phyloP scores from a whole-genome alignment of 37 sponge, comb jelly and placozoan genomes.

The Crambe crambe region DNA sequence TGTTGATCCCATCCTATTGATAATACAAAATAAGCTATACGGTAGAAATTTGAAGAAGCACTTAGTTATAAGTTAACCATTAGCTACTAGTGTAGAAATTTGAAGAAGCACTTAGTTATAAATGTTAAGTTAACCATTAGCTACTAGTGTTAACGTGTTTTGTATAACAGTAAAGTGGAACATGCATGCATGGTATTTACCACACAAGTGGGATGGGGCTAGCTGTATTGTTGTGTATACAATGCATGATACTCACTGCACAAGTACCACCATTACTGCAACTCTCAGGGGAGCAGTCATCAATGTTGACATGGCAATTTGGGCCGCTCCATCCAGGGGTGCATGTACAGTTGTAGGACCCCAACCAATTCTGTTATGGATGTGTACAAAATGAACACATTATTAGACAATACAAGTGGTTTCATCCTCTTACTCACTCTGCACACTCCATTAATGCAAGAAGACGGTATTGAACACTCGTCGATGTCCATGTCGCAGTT shows the following conservation, averaged over 20 bases:
- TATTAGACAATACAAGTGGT: background rate
- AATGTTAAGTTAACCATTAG: no score
- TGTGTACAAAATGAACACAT: background rate
- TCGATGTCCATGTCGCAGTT: constrained; percentile 27
- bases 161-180: no score
- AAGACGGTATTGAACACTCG: constrained; percentile 9
- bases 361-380: constrained; percentile 29
- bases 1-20: constrained; percentile 6
- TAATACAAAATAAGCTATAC: background rate
- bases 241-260: no score
- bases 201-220: no score
- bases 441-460: constrained; percentile 12
- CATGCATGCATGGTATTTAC: no score
- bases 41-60: background rate
- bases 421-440: background rate
- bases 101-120: no score
- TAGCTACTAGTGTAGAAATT: no score
- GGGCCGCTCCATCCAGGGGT: constrained; percentile 58
- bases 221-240: no score
- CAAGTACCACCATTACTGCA: constrained; percentile 60
- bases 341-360: constrained; percentile 50
- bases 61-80: background rate
- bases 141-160: no score
- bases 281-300: constrained; percentile 24
- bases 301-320: constrained; percentile 57